These are phyloP conservation scores for Sitodiplosis mosellana DNA, from an alignment of 1,140 invertebrate genomes.

Conservation along the genomic window DNA sequence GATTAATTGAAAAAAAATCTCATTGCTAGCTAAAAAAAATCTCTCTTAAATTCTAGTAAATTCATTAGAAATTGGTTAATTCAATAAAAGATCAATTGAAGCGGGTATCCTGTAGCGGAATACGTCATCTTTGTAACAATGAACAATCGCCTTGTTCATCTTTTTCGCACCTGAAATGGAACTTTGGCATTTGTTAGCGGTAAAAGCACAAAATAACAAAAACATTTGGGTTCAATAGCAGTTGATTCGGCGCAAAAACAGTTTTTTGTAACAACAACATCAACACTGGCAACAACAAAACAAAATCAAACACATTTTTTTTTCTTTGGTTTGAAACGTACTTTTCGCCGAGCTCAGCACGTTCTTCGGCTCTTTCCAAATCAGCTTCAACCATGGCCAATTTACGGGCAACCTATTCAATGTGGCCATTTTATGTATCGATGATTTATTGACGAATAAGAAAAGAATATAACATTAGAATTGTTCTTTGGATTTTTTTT, in stretches of 20 bases:
- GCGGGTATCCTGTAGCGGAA: no score
- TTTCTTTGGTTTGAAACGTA: conserved; percentile 62
- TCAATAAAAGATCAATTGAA: neutral
- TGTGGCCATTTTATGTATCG: conserved; percentile 9
- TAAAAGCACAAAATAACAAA: no score
- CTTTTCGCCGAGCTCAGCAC: conserved; percentile 98
- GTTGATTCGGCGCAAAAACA: no score
- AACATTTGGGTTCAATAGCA: no score
- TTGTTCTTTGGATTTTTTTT: neutral
- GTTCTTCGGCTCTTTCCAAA: conserved; percentile 98
- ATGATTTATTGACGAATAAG: neutral
- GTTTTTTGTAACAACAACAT: no score
- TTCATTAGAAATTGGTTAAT: neutral
- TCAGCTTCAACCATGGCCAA: conserved; percentile 99
- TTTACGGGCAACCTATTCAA: conserved; percentile 99
- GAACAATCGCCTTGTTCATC: no score
- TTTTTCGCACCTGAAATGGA: no score
- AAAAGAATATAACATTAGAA: neutral
- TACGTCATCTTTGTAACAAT: no score
- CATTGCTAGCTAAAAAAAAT: neutral
- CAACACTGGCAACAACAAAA: neutral
- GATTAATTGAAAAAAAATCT: conserved; percentile 8
- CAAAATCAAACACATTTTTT: neutral
- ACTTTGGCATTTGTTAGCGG: no score
- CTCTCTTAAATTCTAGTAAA: neutral